Conservation (phyloP, 2,888 invertebrate species). For the Holacanthella duospinosa region DNA sequence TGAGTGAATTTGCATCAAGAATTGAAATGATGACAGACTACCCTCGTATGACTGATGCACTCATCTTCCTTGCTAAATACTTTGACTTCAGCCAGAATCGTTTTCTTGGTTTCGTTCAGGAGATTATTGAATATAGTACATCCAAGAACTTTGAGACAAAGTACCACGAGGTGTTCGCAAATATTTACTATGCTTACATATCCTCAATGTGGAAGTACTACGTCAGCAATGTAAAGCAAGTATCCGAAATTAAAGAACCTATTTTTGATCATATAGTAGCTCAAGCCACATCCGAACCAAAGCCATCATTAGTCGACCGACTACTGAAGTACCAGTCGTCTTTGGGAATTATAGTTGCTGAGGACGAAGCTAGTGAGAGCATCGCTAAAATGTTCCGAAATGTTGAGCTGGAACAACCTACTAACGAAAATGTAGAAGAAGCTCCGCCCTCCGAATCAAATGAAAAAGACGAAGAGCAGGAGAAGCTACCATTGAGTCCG, state of each 20-base stretch:
- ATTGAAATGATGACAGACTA: constrained; percentile 15
- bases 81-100: constrained; percentile 28
- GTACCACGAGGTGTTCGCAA: constrained; percentile 9
- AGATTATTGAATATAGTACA: constrained; percentile 15
- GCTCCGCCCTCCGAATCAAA: no score
- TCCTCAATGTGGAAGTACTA: constrained; percentile 12
- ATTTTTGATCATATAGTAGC: no score
- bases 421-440: not conserved
- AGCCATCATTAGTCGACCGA: constrained; percentile 6
- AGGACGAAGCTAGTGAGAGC: not conserved
- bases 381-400: constrained; percentile 4
- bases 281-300: not conserved
- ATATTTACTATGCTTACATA: constrained; percentile 16
- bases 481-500: constrained; percentile 11
- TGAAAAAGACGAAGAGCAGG: constrained; percentile 11
- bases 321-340: constrained; percentile 23
- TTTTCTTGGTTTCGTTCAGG: constrained; percentile 26
- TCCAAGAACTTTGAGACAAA: constrained; percentile 12
- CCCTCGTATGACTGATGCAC: constrained; percentile 27
- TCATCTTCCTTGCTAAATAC: constrained; percentile 29
- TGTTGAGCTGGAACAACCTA: constrained; percentile 1
- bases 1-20: constrained; percentile 21
- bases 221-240: not conserved
- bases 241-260: not conserved
- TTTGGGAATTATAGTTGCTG: constrained; percentile 14